Base-by-base conservation (phyloP, 2,113 vertebrate genomes). In the Bagarius yarrelli region DNA sequence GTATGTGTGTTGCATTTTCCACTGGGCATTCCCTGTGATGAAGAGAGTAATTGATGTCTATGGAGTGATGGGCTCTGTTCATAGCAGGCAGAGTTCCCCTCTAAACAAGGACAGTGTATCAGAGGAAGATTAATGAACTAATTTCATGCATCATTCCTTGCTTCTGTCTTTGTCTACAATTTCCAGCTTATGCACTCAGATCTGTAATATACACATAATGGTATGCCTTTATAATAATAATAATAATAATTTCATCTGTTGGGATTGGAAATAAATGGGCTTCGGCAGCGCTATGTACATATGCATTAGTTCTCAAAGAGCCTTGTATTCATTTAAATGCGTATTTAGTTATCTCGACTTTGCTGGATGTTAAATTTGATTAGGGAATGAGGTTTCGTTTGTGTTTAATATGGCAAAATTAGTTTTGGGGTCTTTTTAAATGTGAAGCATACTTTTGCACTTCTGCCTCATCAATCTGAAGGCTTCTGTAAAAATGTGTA, bases 71-170 rank as follows among this genome's bases (percentile, higher is more conserved):
- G 85, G 86, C 84, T 92, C 89, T 92, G 91, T 93, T 92, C 92
- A 88, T 87, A 84, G 88, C 90, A 93, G 90, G 91, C 91, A 92
- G 89, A 89, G 87, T 88, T 86, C 82, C 88, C 89, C 84, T 52
- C 88, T 86, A 91, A 93, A 92, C 91, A 91, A 91, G 90, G 88
- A 87, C 87, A 74, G 88, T 87, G 89, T 90, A 92, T 91, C 88
- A 92, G 91, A 91, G 82, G 89, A 91, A 93, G 92, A 94, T 93
- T 93, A 94, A 94, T 94, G 92, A 93, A 94, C 91, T 93, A 90
- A 94, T 94, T 94, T 94, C 93, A 94, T 94, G 93, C 93, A 93
- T 93, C 92, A 55, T 70, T 82, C 81, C 81, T 82, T 82, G 81
- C 81, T 82, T 77, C 74, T 70, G 63, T 82, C 73, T 82, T 69